These are phyloP conservation scores for Zelleria hepariella DNA, from an alignment of 2,888 invertebrate genomes.

Conservation along the genomic window DNA sequence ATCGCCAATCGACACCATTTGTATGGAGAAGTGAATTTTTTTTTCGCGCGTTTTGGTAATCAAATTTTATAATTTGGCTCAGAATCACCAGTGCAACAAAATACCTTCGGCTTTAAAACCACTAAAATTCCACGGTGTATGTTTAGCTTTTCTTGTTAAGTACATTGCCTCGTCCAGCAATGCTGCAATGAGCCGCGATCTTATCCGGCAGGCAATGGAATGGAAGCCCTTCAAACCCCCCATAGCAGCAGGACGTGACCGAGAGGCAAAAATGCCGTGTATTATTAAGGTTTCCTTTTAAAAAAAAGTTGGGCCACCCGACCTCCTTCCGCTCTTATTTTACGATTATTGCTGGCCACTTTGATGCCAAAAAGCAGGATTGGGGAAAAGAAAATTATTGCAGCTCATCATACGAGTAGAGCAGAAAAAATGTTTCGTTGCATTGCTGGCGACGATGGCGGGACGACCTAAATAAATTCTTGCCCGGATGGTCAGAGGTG, in stretches of 20 bases:
- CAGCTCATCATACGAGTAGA: too few species aligned
- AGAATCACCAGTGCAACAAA: too few species aligned
- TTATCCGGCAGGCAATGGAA: not conserved
- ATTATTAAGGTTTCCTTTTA: not conserved
- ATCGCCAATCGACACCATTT: too few species aligned
- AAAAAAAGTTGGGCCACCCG: not conserved
- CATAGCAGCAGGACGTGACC: not conserved
- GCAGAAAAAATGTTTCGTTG: too few species aligned
- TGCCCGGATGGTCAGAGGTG: too few species aligned
- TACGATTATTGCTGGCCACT: not conserved
- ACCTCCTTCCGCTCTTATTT: not conserved
- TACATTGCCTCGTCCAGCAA: not conserved
- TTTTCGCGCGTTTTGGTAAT: too few species aligned
- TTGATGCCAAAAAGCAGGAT: not conserved
- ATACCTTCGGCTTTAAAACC: not conserved
- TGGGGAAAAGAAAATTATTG: not conserved
- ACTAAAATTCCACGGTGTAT: too few species aligned
- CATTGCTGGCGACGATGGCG: too few species aligned
- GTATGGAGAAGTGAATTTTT: too few species aligned
- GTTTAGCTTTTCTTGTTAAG: not conserved
- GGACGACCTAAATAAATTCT: too few species aligned
- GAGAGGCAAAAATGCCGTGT: not conserved
- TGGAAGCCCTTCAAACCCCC: not conserved
- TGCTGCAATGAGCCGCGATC: not conserved
- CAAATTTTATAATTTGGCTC: too few species aligned